phyloP scores from a whole-genome alignment of 1,140 invertebrate species.

The Leptinotarsa texana region DNA sequence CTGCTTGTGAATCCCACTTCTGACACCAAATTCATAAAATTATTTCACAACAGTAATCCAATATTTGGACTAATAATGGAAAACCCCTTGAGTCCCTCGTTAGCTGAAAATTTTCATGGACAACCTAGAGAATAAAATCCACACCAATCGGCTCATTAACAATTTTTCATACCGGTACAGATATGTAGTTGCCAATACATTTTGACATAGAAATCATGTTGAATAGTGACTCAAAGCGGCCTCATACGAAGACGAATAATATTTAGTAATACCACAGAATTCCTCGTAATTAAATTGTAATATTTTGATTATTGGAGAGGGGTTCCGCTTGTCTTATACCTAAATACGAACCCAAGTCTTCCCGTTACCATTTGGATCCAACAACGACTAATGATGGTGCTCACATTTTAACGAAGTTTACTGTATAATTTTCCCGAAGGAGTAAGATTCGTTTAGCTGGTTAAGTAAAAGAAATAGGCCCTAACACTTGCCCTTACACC shows the following conservation, averaged over 20 bases:
- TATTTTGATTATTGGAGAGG: background rate
- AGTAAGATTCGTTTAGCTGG: background rate
- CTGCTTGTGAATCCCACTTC: too few relatives aligned
- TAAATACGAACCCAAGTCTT: background rate
- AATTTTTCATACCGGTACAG: too few relatives aligned
- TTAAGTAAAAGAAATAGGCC: background rate
- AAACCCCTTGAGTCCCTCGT: background rate
- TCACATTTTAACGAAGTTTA: background rate
- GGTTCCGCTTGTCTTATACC: background rate
- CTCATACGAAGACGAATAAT: too few relatives aligned
- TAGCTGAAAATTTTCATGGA: background rate
- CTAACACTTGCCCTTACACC: slow-evolving; percentile 24
- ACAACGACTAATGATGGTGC: background rate
- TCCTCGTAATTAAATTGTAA: too few relatives aligned
- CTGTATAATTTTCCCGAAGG: background rate
- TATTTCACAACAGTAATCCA: too few relatives aligned
- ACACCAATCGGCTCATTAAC: too few relatives aligned
- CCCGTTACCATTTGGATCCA: background rate
- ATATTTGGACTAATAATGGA: background rate
- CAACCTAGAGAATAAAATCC: too few relatives aligned
- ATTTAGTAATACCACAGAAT: too few relatives aligned
- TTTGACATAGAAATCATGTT: too few relatives aligned
- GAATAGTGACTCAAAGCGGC: too few relatives aligned
- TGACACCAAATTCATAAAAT: too few relatives aligned
- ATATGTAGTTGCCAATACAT: too few relatives aligned